Evolutionary conservation across 2,113 vertebrate species (phyloP), one percentile per base, ranked within the genome.

Genomic region (Phalacrocorax pelagicus): DNA sequence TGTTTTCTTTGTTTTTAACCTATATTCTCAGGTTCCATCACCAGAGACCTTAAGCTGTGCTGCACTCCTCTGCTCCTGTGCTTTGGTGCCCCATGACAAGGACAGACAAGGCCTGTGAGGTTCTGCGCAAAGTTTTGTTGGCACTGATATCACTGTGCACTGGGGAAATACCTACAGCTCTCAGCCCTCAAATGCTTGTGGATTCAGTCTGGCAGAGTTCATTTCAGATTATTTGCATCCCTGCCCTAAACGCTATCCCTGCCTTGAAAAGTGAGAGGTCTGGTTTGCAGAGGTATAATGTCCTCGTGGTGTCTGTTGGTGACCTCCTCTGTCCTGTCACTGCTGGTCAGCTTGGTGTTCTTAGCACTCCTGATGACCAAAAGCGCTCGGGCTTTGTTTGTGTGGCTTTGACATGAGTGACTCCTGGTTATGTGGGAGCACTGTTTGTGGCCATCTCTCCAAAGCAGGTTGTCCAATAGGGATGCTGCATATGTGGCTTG

Each of bases 401-500:
- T 51, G 29, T 47, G 49, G 6, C 17, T 71, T 40, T 89, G 77
- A 27, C 18, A 16, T 9, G 47, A 66, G 23, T 78, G 40, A 44
- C 26, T 30, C 17, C 21, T 22, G 38, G 11, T 79, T 84, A 58
- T 0, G 1, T 32, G 23, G 52, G 7, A n/a, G 30, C 34, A 20
- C 30, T n/a, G 9, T 62, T 78, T 70, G 44, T 78, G 69, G 32
- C 18, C 1, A 1, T 8, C 12, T 71, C 21, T 75, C 51, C 52
- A 59, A 55, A 71, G n/a, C 30, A 51, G 3, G 7, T 23, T 62
- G 24, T 70, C 36, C 52, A 75, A 36, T 27, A 88, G 36, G 27
- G 44, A 15, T 58, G 36, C 47, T 54, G 18, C 0, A 0, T 36
- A 34, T 0, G 0, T 73, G 58, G 20, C 8, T 42, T 47, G 22